phyloP scores from a whole-genome alignment of 2,888 invertebrate species.

The Penaeus monodon region DNA sequence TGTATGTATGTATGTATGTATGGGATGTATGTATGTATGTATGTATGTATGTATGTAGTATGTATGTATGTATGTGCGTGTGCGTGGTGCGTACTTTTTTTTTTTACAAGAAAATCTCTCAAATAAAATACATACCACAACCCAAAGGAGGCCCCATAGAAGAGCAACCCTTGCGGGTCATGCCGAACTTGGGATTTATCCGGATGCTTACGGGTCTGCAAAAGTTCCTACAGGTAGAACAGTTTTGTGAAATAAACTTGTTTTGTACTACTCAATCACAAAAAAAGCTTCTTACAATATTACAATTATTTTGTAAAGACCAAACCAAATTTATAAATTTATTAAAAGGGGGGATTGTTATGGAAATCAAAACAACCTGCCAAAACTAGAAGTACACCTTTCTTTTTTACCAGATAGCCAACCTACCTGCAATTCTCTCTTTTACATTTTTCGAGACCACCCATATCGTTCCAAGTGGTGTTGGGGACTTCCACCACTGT shows the following conservation, averaged over 20 bases:
- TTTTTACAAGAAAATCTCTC: not conserved
- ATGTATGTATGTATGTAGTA: too few relatives aligned
- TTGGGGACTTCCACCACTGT: slow-evolving; percentile 99
- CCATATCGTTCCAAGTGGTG: slow-evolving; percentile 97
- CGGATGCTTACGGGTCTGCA: slow-evolving; percentile 99
- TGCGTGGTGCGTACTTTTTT: too few relatives aligned
- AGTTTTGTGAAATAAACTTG: not conserved
- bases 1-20: too few relatives aligned
- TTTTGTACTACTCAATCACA: not conserved
- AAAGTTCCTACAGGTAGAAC: slow-evolving; percentile 78
- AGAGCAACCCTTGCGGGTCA: slow-evolving; percentile 98
- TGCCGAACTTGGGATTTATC: slow-evolving; percentile 99
- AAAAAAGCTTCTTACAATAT: too few relatives aligned
- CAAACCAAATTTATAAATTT: too few relatives aligned
- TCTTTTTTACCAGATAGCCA: too few relatives aligned
- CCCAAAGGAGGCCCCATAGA: slow-evolving; percentile 99
- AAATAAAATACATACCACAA: slow-evolving; percentile 80
- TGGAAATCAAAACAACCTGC: too few relatives aligned
- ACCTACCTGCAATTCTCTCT: slow-evolving; percentile 84
- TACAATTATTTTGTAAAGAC: too few relatives aligned
- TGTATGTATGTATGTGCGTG: too few relatives aligned
- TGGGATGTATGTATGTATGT: too few relatives aligned
- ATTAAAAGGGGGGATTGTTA: too few relatives aligned
- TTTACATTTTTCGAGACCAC: slow-evolving; percentile 96
- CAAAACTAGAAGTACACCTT: too few relatives aligned